Base-by-base conservation (phyloP, 2,797 vertebrate species). In the Alauda arvensis region DNA sequence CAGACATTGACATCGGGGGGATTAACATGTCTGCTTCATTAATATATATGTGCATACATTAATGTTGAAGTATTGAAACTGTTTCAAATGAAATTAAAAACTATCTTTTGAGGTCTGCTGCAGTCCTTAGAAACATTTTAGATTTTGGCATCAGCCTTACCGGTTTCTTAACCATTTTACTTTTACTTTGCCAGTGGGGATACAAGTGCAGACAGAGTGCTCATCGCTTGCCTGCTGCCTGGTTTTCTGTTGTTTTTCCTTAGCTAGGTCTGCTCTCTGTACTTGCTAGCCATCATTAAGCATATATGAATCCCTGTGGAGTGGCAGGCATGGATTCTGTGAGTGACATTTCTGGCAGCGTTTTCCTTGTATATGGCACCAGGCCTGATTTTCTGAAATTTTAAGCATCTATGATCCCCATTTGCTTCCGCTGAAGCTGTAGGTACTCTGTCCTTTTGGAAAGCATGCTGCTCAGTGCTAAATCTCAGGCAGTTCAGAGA, bases 1-100 rank as follows among this genome's bases (percentile, higher is more conserved):
- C 96, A 94, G 92, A 84, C 88, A 90, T 95, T 90, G 94, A 88
- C 96, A 96, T 93, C 92, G 51, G 78, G 94, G 96, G 83, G 94
- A 93, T 96, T 95, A 96, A 96, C 97, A 95, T 96, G 97, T 95
- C 94, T 89, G 75, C 95, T 97, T 96, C 96, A 97, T 96, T 98
- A 98, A 97, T 97, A 97, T 96, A 93, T 94, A 97, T 96, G 96
- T 96, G 98, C 98, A 97, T 98, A 97, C 97, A 98, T 97, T 97
- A 97, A 97, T 93, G 78, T 95, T 95, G 88, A 94, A 94, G 87
- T 92, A 95, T 94, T 96, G 91, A 96, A 96, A 94, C 91, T 91
- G 88, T 88, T 92, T 96, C 91, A 89, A 87, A 90, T 90, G 29
- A 90, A 87, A 95, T 92, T 89, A 74, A 88, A 91, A 94, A 86